phyloP scores from a whole-genome alignment of 2,888 invertebrate genomes.

The Andrena chrysosceles region DNA sequence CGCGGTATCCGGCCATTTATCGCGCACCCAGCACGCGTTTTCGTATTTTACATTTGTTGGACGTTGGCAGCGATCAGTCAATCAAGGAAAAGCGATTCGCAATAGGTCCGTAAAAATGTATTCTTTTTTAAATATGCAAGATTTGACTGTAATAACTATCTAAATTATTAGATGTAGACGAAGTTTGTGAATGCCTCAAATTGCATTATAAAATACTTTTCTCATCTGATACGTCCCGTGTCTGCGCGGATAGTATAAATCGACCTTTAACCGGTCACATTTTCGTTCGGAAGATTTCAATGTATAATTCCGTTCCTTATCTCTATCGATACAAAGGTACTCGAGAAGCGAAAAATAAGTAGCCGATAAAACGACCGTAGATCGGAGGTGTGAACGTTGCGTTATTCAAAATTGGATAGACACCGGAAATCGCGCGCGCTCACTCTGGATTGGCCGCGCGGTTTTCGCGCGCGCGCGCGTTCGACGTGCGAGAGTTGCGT shows the following conservation, averaged over 20 bases:
- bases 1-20: constrained; percentile 8
- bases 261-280: constrained; percentile 26
- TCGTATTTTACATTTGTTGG: no score
- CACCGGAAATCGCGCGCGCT: not conserved
- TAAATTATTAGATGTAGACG: no score
- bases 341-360: constrained; percentile 4
- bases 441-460: not conserved
- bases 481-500: no score
- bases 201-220: no score
- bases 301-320: constrained; percentile 33
- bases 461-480: no score
- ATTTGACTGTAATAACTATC: no score
- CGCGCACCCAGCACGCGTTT: not conserved
- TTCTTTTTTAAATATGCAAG: no score
- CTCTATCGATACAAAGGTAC: constrained; percentile 14
- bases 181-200: no score
- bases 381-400: not conserved
- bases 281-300: not conserved
- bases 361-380: constrained; percentile 8
- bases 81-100: no score
- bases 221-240: no score
- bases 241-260: not conserved
- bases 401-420: not conserved
- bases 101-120: no score
- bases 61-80: no score